Percentiles rank a stretch among this genome's conserved stretches.
Evolutionary conservation across 2,113 vertebrate species (phyloP).

Genomic region (Etheostoma cragini): DNA sequence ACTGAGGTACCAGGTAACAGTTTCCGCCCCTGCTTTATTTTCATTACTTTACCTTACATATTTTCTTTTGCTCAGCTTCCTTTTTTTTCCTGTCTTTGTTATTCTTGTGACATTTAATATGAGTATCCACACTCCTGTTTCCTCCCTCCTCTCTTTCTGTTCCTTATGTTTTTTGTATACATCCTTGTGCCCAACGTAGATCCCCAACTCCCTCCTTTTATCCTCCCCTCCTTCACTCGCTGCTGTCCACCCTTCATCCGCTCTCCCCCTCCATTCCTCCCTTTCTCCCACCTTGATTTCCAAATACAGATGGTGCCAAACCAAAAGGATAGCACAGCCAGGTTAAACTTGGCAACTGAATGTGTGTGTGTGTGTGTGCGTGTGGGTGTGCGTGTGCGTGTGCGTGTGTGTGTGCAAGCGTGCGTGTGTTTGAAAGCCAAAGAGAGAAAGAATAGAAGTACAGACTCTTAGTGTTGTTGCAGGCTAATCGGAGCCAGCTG

Average conservation of each 20-base stretch:
- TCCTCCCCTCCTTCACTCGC: slow-evolving; percentile 1
- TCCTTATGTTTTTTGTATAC: slow-evolving; percentile 25
- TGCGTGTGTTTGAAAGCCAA: slow-evolving; percentile 20
- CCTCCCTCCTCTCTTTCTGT: slow-evolving; percentile 13
- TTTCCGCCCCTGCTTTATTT: slow-evolving; percentile 20
- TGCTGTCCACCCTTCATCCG: slow-evolving; percentile 29
- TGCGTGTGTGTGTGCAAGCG: slow-evolving; percentile 18
- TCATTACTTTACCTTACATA: background rate
- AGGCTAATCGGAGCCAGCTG: slow-evolving; percentile 85
- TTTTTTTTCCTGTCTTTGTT: slow-evolving; percentile 38
- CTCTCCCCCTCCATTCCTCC: slow-evolving; percentile 28
- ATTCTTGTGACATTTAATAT: slow-evolving; percentile 37
- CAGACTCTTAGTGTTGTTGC: slow-evolving; percentile 76
- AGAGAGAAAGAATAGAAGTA: slow-evolving; percentile 58
- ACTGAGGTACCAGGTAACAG: background rate
- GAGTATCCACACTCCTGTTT: slow-evolving; percentile 19
- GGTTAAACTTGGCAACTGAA: slow-evolving; percentile 69
- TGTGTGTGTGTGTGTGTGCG: slow-evolving; percentile 33
- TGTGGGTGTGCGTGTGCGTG: slow-evolving; percentile 15
- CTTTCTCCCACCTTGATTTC: slow-evolving; percentile 48
- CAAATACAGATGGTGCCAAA: slow-evolving; percentile 72
- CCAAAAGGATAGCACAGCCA: slow-evolving; percentile 68
- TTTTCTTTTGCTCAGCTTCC: slow-evolving; percentile 25
- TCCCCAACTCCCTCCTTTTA: slow-evolving; percentile 14
- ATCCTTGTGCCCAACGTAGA: slow-evolving; percentile 24